Percentiles rank a stretch among this genome's conserved stretches.
Evolutionary conservation across 2,797 vertebrate species (phyloP).

Genomic region (Anabas testudineus): DNA sequence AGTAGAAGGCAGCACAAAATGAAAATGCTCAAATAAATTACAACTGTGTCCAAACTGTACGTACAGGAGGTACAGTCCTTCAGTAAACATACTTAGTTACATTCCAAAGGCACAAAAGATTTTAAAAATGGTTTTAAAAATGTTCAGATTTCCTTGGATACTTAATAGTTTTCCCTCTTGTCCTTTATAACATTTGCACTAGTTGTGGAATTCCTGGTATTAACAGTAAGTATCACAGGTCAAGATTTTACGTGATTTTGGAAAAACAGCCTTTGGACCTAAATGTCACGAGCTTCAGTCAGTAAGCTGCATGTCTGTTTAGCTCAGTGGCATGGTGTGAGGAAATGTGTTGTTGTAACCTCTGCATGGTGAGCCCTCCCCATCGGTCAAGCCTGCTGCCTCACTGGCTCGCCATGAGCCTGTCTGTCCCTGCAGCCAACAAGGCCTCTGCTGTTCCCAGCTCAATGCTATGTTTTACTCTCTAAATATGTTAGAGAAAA

Average conservation of each 20-base stretch:
- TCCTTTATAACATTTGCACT: not conserved
- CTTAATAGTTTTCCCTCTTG: not conserved
- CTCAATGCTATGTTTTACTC: slow-evolving; percentile 77
- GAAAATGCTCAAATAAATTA: not conserved
- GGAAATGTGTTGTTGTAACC: slow-evolving; percentile 78
- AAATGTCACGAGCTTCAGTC: slow-evolving; percentile 21
- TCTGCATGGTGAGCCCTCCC: slow-evolving; percentile 71
- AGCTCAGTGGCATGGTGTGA: slow-evolving; percentile 35
- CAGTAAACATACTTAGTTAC: not conserved
- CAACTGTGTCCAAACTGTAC: not conserved
- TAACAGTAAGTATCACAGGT: not conserved
- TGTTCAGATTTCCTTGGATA: not conserved
- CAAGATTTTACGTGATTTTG: not conserved
- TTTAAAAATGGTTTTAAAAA: not conserved
- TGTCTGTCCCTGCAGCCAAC: slow-evolving; percentile 77
- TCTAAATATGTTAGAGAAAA: slow-evolving; percentile 75
- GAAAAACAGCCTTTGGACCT: slow-evolving; percentile 4
- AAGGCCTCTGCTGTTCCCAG: slow-evolving; percentile 82
- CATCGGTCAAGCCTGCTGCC: slow-evolving; percentile 66
- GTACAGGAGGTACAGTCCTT: not conserved
- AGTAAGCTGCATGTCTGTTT: slow-evolving; percentile 54
- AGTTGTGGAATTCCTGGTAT: not conserved
- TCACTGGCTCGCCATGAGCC: slow-evolving; percentile 76
- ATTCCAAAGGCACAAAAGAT: not conserved
- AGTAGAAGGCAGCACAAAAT: not conserved